A percentile compares a stretch with the other conserved stretches of the same genome.
These are phyloP conservation scores for Australoheros scitulus DNA, from an alignment of 2,113 vertebrate genomes.

Conservation along the genomic window DNA sequence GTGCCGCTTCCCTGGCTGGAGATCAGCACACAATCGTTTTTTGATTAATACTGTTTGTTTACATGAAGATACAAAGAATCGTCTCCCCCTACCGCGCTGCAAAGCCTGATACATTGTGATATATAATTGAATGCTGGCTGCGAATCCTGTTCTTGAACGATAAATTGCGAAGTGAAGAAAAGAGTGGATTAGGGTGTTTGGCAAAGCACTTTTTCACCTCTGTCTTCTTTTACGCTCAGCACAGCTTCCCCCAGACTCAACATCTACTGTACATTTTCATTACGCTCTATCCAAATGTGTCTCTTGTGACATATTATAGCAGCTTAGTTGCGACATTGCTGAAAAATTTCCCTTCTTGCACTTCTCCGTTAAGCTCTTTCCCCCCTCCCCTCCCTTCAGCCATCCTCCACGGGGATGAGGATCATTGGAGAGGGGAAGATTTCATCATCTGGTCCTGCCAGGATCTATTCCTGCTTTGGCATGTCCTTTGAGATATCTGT, in stretches of 20 bases:
- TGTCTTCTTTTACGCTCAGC: constrained; percentile 1
- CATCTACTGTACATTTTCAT: constrained; percentile 30
- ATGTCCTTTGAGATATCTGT: constrained; percentile 60
- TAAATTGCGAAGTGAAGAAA: constrained; percentile 26
- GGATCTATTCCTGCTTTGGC: constrained; percentile 61
- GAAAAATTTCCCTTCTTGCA: constrained; percentile 19
- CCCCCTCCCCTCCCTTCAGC: not conserved
- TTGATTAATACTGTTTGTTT: constrained; percentile 72
- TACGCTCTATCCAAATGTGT: constrained; percentile 17
- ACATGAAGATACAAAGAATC: constrained; percentile 58
- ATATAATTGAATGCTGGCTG: constrained; percentile 54
- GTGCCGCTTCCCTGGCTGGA: constrained; percentile 43
- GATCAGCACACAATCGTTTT: constrained; percentile 60
- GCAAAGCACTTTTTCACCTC: constrained; percentile 15
- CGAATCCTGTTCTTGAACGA: constrained; percentile 43
- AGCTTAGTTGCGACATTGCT: constrained; percentile 19
- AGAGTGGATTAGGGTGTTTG: constrained; percentile 33
- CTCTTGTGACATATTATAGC: constrained; percentile 19
- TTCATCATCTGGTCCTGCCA: constrained; percentile 62
- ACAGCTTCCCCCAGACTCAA: constrained; percentile 1
- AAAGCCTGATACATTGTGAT: constrained; percentile 40
- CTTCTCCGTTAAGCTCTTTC: constrained; percentile 9
- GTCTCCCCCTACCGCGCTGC: constrained; percentile 35
- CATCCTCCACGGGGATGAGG: constrained; percentile 38
- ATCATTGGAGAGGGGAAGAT: constrained; percentile 54